Conservation (phyloP, 2,888 invertebrate genomes). For the Sminthurides aquaticus region DNA sequence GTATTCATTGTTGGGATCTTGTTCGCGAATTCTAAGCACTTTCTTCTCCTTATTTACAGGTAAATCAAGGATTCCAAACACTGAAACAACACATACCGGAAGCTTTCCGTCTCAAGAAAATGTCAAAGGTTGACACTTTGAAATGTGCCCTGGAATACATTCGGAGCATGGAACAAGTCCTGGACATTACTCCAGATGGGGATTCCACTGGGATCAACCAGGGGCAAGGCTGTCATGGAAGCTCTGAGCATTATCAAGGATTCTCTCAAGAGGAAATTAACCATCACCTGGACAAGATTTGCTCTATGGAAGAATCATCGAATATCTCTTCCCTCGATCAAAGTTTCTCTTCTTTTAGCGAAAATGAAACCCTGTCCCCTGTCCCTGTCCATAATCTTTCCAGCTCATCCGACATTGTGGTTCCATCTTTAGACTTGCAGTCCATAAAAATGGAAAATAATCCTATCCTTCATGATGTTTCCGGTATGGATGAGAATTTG, state of each 20-base stretch:
- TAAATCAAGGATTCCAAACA: constrained; percentile 32
- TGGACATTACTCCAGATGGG: constrained; percentile 10
- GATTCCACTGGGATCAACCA: background rate
- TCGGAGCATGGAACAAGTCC: constrained; percentile 51
- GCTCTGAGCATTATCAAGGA: background rate
- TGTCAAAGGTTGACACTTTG: constrained; percentile 81
- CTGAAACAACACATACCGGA: constrained; percentile 79
- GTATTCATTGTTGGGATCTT: no score
- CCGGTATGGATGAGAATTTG: no score
- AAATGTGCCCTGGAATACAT: constrained; percentile 84
- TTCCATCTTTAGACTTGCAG: background rate
- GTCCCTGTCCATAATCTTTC: no score
- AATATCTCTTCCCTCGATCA: constrained; percentile 16
- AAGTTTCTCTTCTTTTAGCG: constrained; percentile 20
- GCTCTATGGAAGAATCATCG: constrained; percentile 15
- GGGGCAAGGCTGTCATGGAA: background rate
- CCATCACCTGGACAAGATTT: constrained; percentile 20
- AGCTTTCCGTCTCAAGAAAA: constrained; percentile 59
- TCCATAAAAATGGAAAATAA: background rate
- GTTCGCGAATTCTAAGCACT: no score
- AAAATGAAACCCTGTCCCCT: constrained; percentile 3
- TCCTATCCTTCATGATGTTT: no score
- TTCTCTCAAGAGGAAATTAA: constrained; percentile 15
- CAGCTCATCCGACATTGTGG: no score
- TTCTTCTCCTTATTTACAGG: constrained; percentile 24